These are phyloP conservation scores for Drosophila recens DNA, from an alignment of 2,888 invertebrate genomes.

Conservation along the genomic window DNA sequence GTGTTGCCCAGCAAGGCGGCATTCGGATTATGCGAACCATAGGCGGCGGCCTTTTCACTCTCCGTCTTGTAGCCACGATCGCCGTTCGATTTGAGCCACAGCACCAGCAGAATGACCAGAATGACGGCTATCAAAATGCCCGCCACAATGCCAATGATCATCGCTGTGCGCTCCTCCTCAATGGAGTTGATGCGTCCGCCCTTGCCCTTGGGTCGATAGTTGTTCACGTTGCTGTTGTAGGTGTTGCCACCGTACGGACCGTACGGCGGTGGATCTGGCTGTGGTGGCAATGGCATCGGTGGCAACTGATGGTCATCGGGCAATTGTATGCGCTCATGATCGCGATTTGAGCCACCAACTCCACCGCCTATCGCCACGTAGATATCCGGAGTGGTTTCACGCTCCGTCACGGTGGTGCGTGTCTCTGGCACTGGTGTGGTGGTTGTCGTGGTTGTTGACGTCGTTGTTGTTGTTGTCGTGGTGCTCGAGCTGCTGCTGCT, in stretches of 20 bases:
- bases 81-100: slow-evolving; percentile 94
- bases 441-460: slow-evolving; percentile 70
- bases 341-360: slow-evolving; percentile 41
- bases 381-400: slow-evolving; percentile 83
- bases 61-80: slow-evolving; percentile 97
- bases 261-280: slow-evolving; percentile 77
- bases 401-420: slow-evolving; percentile 82
- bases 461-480: slow-evolving; percentile 50
- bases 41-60: slow-evolving; percentile 90
- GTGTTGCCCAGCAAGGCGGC: slow-evolving; percentile 90
- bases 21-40: slow-evolving; percentile 90
- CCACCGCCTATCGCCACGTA: slow-evolving; percentile 57
- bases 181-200: slow-evolving; percentile 88
- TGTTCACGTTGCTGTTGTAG: slow-evolving; percentile 81
- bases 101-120: slow-evolving; percentile 94
- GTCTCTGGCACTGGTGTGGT: slow-evolving; percentile 77
- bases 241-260: slow-evolving; percentile 77
- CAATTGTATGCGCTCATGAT: slow-evolving; percentile 73
- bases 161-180: slow-evolving; percentile 90
- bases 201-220: slow-evolving; percentile 83
- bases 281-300: slow-evolving; percentile 78
- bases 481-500: slow-evolving; percentile 37
- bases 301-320: slow-evolving; percentile 78
- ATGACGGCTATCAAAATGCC: slow-evolving; percentile 96
- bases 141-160: slow-evolving; percentile 95